Conservation (phyloP, 2,888 invertebrate species). For the Globia sparganii region DNA sequence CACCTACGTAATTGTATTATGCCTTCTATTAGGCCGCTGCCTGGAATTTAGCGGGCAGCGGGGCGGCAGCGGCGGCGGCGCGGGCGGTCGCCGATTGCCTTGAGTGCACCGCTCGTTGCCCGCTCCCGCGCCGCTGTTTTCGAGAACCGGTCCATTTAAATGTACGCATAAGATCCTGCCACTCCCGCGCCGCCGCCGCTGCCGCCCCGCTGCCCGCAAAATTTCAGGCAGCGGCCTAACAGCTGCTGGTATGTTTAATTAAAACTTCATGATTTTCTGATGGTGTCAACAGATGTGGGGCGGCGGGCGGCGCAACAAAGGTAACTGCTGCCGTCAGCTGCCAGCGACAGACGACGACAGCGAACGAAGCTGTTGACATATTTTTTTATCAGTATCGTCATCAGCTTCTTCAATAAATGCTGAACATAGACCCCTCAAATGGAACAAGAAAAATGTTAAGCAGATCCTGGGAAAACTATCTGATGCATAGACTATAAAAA, state of each 20-base stretch:
- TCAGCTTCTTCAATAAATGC: constrained; percentile 15
- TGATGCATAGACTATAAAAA: neutral
- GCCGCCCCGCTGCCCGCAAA: too few relatives aligned
- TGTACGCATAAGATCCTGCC: too few relatives aligned
- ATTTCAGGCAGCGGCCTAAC: too few relatives aligned
- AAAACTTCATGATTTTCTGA: constrained; percentile 50
- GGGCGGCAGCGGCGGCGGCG: too few relatives aligned
- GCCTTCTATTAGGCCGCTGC: too few relatives aligned
- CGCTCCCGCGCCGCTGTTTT: too few relatives aligned
- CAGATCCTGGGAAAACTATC: neutral
- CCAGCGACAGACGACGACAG: constrained; percentile 44
- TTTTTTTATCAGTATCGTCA: constrained; percentile 24
- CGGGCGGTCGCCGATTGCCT: too few relatives aligned
- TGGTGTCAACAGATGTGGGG: neutral
- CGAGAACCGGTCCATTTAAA: too few relatives aligned
- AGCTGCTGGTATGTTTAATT: constrained; percentile 7
- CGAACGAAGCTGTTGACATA: constrained; percentile 38
- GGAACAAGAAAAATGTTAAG: neutral
- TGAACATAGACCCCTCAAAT: neutral
- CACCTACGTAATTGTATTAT: constrained; percentile 24
- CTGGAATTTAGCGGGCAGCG: too few relatives aligned
- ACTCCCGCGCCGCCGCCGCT: too few relatives aligned
- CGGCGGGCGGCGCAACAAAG: constrained; percentile 39
- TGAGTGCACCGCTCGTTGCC: too few relatives aligned
- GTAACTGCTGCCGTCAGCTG: constrained; percentile 33